Percentiles rank a stretch among this genome's conserved stretches.
Evolutionary conservation across 2,797 vertebrate genomes (phyloP).

Genomic region (Holocentrus rufus): DNA sequence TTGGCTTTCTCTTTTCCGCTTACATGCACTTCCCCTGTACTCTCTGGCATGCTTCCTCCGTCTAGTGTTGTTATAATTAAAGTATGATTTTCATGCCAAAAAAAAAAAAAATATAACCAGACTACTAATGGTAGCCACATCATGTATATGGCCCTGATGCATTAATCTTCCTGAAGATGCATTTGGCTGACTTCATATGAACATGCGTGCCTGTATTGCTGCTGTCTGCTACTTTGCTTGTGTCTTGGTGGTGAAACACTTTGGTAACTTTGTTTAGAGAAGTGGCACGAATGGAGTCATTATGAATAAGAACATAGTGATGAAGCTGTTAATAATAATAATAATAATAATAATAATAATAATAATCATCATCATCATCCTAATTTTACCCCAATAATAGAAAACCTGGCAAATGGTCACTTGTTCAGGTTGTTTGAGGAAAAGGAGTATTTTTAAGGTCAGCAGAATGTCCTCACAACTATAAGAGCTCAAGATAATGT

Average conservation of each 20-base stretch:
- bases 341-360: too few relatives aligned
- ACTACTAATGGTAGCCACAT: not conserved
- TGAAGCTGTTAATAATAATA: too few relatives aligned
- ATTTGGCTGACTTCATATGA: too few relatives aligned
- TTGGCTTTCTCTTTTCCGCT: not conserved
- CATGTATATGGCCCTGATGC: too few relatives aligned
- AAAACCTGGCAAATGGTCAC: not conserved
- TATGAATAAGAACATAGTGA: too few relatives aligned
- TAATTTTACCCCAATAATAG: not conserved
- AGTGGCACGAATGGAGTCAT: too few relatives aligned
- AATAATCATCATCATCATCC: too few relatives aligned
- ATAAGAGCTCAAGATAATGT: not conserved
- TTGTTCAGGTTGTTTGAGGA: not conserved
- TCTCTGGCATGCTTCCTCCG: not conserved
- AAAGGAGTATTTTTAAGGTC: not conserved
- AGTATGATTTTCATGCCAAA: not conserved
- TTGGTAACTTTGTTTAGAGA: too few relatives aligned
- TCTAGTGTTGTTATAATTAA: not conserved
- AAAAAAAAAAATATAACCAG: not conserved
- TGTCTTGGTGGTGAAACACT: too few relatives aligned
- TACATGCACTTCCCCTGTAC: conserved; percentile 3
- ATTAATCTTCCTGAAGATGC: too few relatives aligned
- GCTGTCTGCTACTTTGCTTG: too few relatives aligned
- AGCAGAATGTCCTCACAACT: not conserved
- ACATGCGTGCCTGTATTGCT: too few relatives aligned